A percentile compares a stretch with the other conserved stretches of the same genome.
Evolutionary conservation across 2,113 vertebrate genomes (phyloP).

Genomic region (Gambusia holbrooki): DNA sequence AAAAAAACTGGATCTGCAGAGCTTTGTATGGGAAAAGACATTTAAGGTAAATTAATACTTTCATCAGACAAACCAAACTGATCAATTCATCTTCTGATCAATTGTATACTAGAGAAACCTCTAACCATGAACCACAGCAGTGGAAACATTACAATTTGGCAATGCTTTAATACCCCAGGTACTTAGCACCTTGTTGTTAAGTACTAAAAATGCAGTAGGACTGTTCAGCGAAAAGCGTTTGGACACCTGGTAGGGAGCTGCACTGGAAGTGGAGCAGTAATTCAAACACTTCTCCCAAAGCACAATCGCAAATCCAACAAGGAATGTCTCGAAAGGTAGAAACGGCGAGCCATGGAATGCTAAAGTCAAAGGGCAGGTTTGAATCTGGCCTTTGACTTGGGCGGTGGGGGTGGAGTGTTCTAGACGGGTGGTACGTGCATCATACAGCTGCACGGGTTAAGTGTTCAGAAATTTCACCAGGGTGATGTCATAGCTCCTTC

Average conservation of each 20-base stretch:
- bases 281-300: background rate
- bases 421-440: background rate
- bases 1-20: background rate
- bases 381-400: background rate
- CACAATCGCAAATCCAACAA: conserved; percentile 1
- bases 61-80: too few relatives aligned
- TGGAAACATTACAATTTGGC: background rate
- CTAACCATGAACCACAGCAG: background rate
- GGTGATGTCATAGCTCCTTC: background rate
- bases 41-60: background rate
- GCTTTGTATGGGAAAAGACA: background rate
- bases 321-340: conserved; percentile 12
- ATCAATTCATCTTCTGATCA: background rate
- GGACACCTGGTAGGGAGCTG: background rate
- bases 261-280: background rate
- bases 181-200: background rate
- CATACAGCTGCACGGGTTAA: background rate
- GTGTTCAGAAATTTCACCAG: background rate
- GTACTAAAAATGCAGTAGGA: background rate
- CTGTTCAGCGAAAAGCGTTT: background rate
- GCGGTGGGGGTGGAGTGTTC: background rate
- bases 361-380: conserved; percentile 14
- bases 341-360: background rate
- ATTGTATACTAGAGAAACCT: background rate
- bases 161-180: background rate